A percentile compares a stretch with the other conserved stretches of the same genome.
These are phyloP conservation scores for Hyla sarda DNA, from an alignment of 2,113 vertebrate species.

Conservation along the genomic window DNA sequence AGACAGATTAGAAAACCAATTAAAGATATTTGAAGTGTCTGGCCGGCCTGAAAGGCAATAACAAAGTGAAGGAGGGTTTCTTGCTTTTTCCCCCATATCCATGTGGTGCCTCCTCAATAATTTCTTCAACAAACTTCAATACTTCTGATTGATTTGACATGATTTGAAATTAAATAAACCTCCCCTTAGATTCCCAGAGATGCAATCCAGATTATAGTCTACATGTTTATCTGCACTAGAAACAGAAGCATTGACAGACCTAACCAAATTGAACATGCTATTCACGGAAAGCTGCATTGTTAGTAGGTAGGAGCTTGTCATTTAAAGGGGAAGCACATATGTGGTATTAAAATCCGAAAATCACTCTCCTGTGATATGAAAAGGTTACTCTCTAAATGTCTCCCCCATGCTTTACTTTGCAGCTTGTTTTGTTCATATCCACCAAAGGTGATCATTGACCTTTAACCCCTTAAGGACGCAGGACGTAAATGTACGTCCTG, in stretches of 20 bases:
- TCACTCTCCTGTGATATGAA: too few species aligned
- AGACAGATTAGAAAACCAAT: slow-evolving; percentile 65
- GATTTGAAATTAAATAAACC: not conserved
- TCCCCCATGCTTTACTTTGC: too few species aligned
- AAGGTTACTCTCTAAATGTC: too few species aligned
- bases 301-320: not conserved
- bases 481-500: too few species aligned
- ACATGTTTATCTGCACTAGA: not conserved
- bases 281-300: not conserved
- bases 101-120: not conserved
- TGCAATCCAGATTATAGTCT: not conserved
- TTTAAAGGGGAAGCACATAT: not conserved
- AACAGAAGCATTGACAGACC: not conserved
- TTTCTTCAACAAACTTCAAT: slow-evolving; percentile 4
- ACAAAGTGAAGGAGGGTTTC: slow-evolving; percentile 14
- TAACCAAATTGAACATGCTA: not conserved
- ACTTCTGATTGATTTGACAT: not conserved
- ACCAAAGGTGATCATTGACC: too few species aligned
- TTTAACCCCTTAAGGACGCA: too few species aligned
- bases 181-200: not conserved
- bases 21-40: slow-evolving; percentile 41
- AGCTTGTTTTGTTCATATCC: too few species aligned
- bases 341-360: too few species aligned
- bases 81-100: not conserved
- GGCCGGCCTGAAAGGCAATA: slow-evolving; percentile 15